Conservation (phyloP, 2,888 invertebrate genomes). For the Cantharis nigra region DNA sequence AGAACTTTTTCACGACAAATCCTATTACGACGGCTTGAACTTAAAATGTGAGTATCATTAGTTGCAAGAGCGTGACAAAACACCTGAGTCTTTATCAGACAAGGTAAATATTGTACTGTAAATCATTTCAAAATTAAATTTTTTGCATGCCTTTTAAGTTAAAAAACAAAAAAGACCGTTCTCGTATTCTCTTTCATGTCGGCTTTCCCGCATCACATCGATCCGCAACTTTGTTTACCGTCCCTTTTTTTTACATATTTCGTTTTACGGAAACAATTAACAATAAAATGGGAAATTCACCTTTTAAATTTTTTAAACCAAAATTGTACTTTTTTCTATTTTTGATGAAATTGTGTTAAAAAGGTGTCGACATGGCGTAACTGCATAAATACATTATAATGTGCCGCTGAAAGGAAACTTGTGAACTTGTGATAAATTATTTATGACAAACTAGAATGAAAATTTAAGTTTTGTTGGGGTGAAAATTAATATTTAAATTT, state of each 20-base stretch:
- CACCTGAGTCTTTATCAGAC: conserved; percentile 7
- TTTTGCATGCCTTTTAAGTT: neutral
- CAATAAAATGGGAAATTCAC: neutral
- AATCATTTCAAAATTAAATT: conserved; percentile 17
- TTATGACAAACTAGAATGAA: neutral
- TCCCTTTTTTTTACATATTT: neutral
- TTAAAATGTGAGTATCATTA: neutral
- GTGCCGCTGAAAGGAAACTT: neutral
- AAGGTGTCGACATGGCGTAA: neutral
- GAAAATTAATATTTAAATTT: neutral
- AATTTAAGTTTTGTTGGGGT: neutral
- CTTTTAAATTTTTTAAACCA: neutral
- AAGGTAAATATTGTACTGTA: conserved; percentile 8
- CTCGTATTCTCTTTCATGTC: neutral
- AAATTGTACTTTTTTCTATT: neutral
- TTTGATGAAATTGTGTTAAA: neutral
- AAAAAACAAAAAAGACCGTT: neutral
- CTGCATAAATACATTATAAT: neutral
- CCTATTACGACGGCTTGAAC: neutral
- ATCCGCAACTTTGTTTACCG: neutral
- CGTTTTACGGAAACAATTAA: neutral
- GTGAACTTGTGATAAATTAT: neutral
- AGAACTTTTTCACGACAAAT: neutral
- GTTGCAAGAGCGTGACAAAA: conserved; percentile 2
- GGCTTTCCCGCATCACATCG: neutral